These are phyloP conservation scores for Rhyacichthys aspro DNA, from an alignment of 2,797 vertebrate species.

Conservation along the genomic window DNA sequence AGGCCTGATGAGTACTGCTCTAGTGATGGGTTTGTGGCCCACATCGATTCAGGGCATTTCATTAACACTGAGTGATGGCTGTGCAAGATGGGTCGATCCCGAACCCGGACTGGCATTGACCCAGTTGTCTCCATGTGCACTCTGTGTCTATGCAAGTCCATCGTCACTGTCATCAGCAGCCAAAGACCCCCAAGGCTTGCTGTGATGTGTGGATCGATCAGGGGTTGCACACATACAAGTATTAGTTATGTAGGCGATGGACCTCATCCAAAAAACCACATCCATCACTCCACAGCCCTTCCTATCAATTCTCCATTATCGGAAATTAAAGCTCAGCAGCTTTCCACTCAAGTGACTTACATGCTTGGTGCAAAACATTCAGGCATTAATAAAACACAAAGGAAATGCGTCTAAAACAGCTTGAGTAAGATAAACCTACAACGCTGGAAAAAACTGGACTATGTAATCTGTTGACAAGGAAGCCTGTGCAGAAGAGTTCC, in stretches of 20 bases:
- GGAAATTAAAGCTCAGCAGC: conserved; percentile 53
- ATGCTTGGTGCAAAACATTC: not conserved
- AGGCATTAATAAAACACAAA: not conserved
- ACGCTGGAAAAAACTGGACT: not conserved
- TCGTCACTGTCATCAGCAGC: conserved; percentile 61
- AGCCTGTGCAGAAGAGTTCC: too few relatives aligned
- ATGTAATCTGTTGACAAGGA: not conserved
- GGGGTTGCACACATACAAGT: conserved; percentile 23
- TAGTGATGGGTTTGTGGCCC: conserved; percentile 36
- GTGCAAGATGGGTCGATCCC: conserved; percentile 62
- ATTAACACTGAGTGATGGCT: conserved; percentile 63
- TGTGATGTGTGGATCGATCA: conserved; percentile 51
- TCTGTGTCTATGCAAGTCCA: conserved; percentile 52
- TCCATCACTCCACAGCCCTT: conserved; percentile 47
- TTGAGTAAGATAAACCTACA: not conserved
- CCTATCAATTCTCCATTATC: conserved; percentile 58
- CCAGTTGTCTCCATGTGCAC: conserved; percentile 51
- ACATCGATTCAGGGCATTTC: conserved; percentile 60
- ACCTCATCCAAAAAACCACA: conserved; percentile 55
- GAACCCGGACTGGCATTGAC: conserved; percentile 73
- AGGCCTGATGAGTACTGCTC: conserved; percentile 47
- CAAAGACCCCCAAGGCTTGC: conserved; percentile 34
- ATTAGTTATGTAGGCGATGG: conserved; percentile 41
- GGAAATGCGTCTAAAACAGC: not conserved
- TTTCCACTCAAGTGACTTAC: conserved; percentile 29